phyloP scores from a whole-genome alignment of 2,888 invertebrate genomes.

The Tortrix viridana region DNA sequence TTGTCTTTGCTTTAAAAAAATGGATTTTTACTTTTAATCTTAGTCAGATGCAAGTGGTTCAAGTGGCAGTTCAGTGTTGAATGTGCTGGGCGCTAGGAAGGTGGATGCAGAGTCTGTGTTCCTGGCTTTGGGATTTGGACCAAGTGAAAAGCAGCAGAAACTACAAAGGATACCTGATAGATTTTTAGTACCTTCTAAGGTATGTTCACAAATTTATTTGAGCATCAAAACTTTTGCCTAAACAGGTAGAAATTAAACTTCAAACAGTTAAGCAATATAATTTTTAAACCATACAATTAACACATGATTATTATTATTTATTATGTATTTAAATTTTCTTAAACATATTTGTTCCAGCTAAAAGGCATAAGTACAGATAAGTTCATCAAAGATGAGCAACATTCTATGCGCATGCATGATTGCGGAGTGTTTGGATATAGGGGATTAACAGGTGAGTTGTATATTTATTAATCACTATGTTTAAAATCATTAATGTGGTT shows the following conservation, averaged over 20 bases:
- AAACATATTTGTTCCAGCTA: conserved; percentile 70
- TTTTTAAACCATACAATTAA: too few species aligned
- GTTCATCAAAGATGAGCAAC: conserved; percentile 89
- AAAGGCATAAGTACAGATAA: conserved; percentile 90
- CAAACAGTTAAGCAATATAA: too few species aligned
- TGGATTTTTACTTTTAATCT: conserved; percentile 31
- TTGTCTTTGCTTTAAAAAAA: too few species aligned
- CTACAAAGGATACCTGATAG: conserved; percentile 90
- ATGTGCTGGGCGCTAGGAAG: conserved; percentile 91
- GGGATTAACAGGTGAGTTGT: conserved; percentile 87
- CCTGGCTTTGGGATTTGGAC: conserved; percentile 91
- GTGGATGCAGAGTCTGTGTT: conserved; percentile 96
- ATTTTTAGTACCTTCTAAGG: conserved; percentile 92
- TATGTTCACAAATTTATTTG: conserved; percentile 54
- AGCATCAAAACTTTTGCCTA: too few species aligned
- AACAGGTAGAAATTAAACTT: too few species aligned
- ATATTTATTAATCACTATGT: conserved; percentile 10
- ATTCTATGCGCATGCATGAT: conserved; percentile 89
- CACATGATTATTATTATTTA: too few species aligned
- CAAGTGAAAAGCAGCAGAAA: conserved; percentile 87
- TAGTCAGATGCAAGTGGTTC: conserved; percentile 81
- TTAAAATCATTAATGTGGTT: conserved; percentile 1
- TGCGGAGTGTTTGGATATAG: conserved; percentile 90
- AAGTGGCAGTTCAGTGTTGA: conserved; percentile 91
- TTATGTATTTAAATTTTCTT: background rate